These are phyloP conservation scores for Pomacea maculata DNA, from an alignment of 1,140 invertebrate species.

Conservation along the genomic window DNA sequence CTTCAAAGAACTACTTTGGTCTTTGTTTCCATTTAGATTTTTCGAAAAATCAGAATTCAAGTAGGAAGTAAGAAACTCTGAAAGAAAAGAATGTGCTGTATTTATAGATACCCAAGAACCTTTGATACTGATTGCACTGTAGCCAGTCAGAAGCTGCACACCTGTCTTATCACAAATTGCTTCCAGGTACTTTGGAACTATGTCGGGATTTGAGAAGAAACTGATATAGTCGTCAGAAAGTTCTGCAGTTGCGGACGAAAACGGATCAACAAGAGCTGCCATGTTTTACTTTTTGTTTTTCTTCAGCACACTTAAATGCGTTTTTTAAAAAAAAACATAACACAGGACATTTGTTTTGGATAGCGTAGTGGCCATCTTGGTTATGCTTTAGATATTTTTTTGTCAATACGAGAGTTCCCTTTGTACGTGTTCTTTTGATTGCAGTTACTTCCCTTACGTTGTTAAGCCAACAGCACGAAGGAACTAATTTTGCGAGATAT, in stretches of 20 bases:
- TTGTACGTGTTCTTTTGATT: neutral
- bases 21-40: slow-evolving; percentile 10
- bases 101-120: slow-evolving; percentile 30
- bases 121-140: slow-evolving; percentile 22
- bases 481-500: too few species aligned
- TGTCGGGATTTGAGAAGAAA: slow-evolving; percentile 27
- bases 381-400: neutral
- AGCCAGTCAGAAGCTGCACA: slow-evolving; percentile 17
- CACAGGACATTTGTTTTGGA: neutral
- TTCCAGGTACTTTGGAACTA: slow-evolving; percentile 26
- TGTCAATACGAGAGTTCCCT: neutral
- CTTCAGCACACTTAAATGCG: neutral
- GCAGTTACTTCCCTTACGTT: neutral
- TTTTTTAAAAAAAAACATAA: neutral
- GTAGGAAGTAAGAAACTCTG: slow-evolving; percentile 26
- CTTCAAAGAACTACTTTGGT: slow-evolving; percentile 1
- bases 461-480: neutral
- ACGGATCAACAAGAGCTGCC: slow-evolving; percentile 19
- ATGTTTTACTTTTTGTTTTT: neutral
- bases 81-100: slow-evolving; percentile 24
- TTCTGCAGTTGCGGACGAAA: slow-evolving; percentile 27
- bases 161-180: slow-evolving; percentile 20
- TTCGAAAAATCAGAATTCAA: slow-evolving; percentile 5
- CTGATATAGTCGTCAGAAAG: slow-evolving; percentile 27
- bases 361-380: neutral